Percentiles rank a stretch among this genome's conserved stretches.
phyloP scores from a whole-genome alignment of 2,888 invertebrate genomes.

The Enchytraeus crypticus region DNA sequence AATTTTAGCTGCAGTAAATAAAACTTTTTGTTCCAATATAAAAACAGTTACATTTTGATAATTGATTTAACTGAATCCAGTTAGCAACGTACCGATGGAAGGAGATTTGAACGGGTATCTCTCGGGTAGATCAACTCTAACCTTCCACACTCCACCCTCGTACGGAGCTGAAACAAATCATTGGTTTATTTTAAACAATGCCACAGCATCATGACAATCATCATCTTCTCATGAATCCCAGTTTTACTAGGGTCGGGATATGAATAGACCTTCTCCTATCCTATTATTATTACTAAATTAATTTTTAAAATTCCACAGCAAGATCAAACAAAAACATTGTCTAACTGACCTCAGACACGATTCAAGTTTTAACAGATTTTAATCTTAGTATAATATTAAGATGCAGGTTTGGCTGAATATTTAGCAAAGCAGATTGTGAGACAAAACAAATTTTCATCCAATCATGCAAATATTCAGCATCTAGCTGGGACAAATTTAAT shows the following conservation, averaged over 20 bases:
- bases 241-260: too few species aligned
- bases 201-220: background rate
- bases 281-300: background rate
- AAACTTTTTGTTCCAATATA: background rate
- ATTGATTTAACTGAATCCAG: too few species aligned
- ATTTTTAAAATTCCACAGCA: background rate
- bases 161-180: conserved; percentile 71
- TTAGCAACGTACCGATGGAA: conserved; percentile 84
- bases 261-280: too few species aligned
- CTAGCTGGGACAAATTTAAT: too few species aligned
- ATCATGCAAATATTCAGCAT: too few species aligned
- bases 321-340: background rate
- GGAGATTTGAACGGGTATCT: conserved; percentile 99
- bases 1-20: background rate
- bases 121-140: conserved; percentile 95
- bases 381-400: background rate
- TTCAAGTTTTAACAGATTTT: background rate
- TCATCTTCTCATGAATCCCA: too few species aligned
- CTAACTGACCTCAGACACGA: background rate
- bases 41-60: background rate
- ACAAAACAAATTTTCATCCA: too few species aligned
- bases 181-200: background rate
- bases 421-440: too few species aligned
- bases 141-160: conserved; percentile 99
- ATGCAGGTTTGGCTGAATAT: too few species aligned